Percentiles rank a stretch among this genome's conserved stretches.
These are phyloP conservation scores for Spea multiplicata DNA, from an alignment of 2,113 vertebrate genomes.

Conservation along the genomic window DNA sequence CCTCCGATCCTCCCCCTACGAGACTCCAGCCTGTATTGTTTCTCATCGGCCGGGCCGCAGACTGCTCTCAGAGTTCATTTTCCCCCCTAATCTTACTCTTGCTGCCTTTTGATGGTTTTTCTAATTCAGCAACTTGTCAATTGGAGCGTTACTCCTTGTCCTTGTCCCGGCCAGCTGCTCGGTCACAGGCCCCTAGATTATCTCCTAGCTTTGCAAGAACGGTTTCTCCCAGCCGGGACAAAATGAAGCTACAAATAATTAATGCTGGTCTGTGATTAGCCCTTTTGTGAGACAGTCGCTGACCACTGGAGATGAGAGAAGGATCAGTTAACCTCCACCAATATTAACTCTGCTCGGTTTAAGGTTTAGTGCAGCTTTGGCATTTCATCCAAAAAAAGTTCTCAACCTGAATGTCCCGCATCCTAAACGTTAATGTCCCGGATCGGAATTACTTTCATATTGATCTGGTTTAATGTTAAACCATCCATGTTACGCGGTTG, in stretches of 20 bases:
- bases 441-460: not conserved
- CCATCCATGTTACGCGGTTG: not conserved
- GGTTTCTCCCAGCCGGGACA: conserved; percentile 56
- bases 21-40: conserved; percentile 64
- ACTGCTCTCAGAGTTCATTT: conserved; percentile 70
- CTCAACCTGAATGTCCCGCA: not conserved
- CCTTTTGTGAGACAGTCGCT: conserved; percentile 56
- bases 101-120: conserved; percentile 69
- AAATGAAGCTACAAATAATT: conserved; percentile 62
- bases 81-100: conserved; percentile 66
- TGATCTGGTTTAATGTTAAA: not conserved
- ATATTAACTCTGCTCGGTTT: conserved; percentile 36
- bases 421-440: not conserved
- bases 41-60: conserved; percentile 71
- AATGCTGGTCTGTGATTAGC: conserved; percentile 57
- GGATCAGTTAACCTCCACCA: conserved; percentile 56
- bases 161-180: conserved; percentile 71
- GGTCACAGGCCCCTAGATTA: conserved; percentile 60
- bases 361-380: conserved; percentile 15
- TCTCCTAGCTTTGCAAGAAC: conserved; percentile 59
- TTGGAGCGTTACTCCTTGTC: conserved; percentile 66
- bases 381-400: conserved; percentile 13
- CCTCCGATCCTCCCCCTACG: conserved; percentile 59
- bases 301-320: conserved; percentile 55
- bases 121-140: conserved; percentile 73